These are phyloP conservation scores for Patella vulgata DNA, from an alignment of 1,140 invertebrate genomes.

Conservation along the genomic window DNA sequence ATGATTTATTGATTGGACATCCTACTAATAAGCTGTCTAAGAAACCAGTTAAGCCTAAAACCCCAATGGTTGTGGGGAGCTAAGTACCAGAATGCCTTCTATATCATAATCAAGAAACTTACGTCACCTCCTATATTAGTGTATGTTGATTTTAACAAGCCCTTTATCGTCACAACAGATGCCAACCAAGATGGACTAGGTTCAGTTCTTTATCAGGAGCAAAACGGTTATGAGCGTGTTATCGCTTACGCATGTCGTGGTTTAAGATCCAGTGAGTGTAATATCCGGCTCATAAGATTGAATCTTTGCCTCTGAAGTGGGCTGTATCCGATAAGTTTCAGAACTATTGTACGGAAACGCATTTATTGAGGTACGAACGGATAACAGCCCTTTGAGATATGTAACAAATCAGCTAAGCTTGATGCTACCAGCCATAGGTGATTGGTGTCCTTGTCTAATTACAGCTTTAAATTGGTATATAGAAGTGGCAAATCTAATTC, in stretches of 20 bases:
- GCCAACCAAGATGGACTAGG: conserved; percentile 37
- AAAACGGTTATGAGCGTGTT: too few relatives aligned
- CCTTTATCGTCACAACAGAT: conserved; percentile 36
- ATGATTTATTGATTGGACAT: conserved; percentile 22
- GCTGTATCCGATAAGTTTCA: conserved; percentile 18
- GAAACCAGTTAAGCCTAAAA: neutral
- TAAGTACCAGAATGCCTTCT: conserved; percentile 26
- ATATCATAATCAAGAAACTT: conserved; percentile 30
- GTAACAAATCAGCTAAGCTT: too few relatives aligned
- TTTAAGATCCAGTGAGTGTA: conserved; percentile 20
- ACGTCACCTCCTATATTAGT: too few relatives aligned
- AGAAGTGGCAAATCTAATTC: too few relatives aligned
- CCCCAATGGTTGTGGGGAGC: conserved; percentile 10
- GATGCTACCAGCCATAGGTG: too few relatives aligned
- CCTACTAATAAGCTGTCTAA: neutral
- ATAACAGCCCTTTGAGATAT: conserved; percentile 30
- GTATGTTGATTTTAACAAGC: conserved; percentile 25
- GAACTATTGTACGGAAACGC: conserved; percentile 22
- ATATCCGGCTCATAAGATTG: conserved; percentile 21
- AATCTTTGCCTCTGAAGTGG: conserved; percentile 27
- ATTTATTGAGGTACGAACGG: conserved; percentile 25
- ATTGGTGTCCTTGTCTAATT: too few relatives aligned
- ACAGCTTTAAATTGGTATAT: too few relatives aligned
- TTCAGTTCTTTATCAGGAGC: conserved; percentile 42
- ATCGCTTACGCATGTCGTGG: conserved; percentile 32